These are phyloP conservation scores for Dasysyrphus tricinctus DNA, from an alignment of 2,888 invertebrate genomes.

Conservation along the genomic window DNA sequence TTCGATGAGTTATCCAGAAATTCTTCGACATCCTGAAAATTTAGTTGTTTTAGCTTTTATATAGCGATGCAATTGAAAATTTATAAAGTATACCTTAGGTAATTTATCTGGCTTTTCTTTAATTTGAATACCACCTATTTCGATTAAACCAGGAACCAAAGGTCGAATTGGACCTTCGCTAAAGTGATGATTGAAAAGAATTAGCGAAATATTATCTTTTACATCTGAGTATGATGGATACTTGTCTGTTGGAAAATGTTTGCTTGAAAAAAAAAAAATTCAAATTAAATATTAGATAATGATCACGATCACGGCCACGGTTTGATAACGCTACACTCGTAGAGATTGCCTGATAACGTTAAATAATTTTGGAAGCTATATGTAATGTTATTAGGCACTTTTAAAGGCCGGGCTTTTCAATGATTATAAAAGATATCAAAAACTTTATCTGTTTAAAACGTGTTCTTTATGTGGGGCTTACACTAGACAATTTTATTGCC, in stretches of 20 bases:
- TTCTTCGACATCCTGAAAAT: slow-evolving; percentile 77
- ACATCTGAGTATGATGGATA: slow-evolving; percentile 74
- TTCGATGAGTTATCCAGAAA: slow-evolving; percentile 80
- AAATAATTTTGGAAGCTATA: too few relatives aligned
- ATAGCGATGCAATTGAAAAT: slow-evolving; percentile 1
- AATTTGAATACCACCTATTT: slow-evolving; percentile 77
- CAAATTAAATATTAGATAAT: background rate
- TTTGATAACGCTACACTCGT: too few relatives aligned
- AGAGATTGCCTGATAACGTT: too few relatives aligned
- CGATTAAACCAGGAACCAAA: slow-evolving; percentile 74
- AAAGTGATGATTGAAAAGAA: slow-evolving; percentile 76
- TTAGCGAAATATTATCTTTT: slow-evolving; percentile 73
- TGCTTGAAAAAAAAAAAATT: slow-evolving; percentile 33
- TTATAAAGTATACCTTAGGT: slow-evolving; percentile 65
- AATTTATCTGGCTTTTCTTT: slow-evolving; percentile 72
- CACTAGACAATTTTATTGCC: too few relatives aligned
- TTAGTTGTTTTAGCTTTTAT: background rate
- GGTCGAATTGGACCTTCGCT: slow-evolving; percentile 74
- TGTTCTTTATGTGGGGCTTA: too few relatives aligned
- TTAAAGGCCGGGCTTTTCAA: too few relatives aligned
- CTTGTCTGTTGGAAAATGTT: slow-evolving; percentile 66
- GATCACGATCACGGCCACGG: too few relatives aligned
- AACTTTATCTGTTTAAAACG: too few relatives aligned
- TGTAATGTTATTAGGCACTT: too few relatives aligned
- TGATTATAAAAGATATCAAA: too few relatives aligned